Evolutionary conservation across 2,113 vertebrate species (phyloP).

Genomic region (Picathartes gymnocephalus): DNA sequence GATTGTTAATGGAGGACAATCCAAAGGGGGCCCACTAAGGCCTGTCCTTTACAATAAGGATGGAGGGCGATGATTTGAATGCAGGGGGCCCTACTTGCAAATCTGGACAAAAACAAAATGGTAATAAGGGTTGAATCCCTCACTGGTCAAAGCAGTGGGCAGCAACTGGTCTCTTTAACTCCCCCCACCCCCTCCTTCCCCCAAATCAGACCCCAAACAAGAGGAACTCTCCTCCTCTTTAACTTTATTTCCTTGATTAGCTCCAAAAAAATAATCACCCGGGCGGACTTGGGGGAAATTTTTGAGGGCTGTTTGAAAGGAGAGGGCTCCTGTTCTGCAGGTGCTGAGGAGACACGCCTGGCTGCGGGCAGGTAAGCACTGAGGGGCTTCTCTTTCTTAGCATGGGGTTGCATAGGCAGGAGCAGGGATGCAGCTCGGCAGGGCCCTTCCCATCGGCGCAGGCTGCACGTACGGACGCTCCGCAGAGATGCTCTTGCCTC

Average conservation of each 20-base stretch:
- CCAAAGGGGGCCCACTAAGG: constrained; percentile 82
- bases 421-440: neutral
- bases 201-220: constrained; percentile 56
- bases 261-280: constrained; percentile 29
- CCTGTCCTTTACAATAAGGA: constrained; percentile 88
- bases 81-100: constrained; percentile 78
- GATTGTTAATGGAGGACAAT: constrained; percentile 86
- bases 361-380: constrained; percentile 43
- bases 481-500: neutral
- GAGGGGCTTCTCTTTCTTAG: neutral
- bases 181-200: constrained; percentile 45
- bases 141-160: constrained; percentile 68
- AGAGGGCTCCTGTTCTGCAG: neutral
- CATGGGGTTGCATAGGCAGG: neutral
- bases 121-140: constrained; percentile 74
- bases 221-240: constrained; percentile 61
- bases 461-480: neutral
- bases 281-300: neutral
- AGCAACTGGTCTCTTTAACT: constrained; percentile 66
- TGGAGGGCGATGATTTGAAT: constrained; percentile 87
- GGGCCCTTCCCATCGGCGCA: neutral
- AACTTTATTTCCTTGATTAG: constrained; percentile 68
- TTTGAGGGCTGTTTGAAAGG: neutral
- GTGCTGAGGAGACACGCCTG: neutral
- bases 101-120: constrained; percentile 76